Percentiles rank a stretch among this genome's conserved stretches.
Evolutionary conservation across 2,888 invertebrate species (phyloP).

Genomic region (Sminthurinus aureus): DNA sequence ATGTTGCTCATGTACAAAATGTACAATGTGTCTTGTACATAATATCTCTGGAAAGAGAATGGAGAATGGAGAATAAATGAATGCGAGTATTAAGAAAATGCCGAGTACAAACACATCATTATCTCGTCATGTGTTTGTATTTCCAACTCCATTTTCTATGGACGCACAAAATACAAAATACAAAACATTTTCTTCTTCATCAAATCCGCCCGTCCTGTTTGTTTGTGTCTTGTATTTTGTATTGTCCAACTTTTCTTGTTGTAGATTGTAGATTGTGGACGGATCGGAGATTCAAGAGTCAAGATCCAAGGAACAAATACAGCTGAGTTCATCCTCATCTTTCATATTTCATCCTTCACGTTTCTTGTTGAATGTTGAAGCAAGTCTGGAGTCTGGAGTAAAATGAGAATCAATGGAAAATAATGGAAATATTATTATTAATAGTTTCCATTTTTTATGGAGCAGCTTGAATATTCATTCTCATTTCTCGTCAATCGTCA

Average conservation of each 20-base stretch:
- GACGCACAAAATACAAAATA: not conserved
- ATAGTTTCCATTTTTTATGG: not conserved
- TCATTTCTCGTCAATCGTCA: constrained; percentile 5
- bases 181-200: not conserved
- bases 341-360: too few species aligned
- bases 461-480: not conserved
- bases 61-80: not conserved
- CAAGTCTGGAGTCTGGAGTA: too few species aligned
- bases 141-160: not conserved
- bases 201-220: not conserved
- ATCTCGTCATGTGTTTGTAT: not conserved
- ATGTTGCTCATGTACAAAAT: too few species aligned
- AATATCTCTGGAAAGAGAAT: too few species aligned
- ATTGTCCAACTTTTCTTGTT: not conserved
- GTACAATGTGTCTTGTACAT: too few species aligned
- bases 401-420: not conserved
- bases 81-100: not conserved
- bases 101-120: constrained; percentile 16
- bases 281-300: too few species aligned
- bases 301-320: too few species aligned
- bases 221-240: not conserved
- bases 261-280: too few species aligned
- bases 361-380: too few species aligned
- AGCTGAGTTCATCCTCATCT: too few species aligned
- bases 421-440: constrained; percentile 13